Percentiles rank a stretch among this genome's conserved stretches.
Evolutionary conservation across 2,113 vertebrate genomes (phyloP).

Genomic region (Laterallus jamaicensis): DNA sequence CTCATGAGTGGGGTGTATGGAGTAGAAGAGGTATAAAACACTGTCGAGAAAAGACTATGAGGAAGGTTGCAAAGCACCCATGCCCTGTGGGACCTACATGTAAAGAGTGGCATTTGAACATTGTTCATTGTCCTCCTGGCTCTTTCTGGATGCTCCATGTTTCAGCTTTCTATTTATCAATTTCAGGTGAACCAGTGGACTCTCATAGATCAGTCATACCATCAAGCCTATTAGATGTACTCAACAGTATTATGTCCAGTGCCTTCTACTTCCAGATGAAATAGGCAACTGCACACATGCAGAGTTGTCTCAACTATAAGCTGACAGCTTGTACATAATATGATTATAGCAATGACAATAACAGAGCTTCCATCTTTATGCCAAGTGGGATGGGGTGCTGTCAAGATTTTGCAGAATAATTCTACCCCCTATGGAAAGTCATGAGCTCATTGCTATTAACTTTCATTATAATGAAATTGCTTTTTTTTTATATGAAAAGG

Average conservation of each 20-base stretch:
- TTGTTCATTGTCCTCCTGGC: fast-evolving
- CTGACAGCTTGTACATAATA: background rate
- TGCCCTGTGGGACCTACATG: background rate
- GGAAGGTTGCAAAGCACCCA: background rate
- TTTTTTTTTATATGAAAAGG: background rate
- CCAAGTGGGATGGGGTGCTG: background rate
- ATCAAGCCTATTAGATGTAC: background rate
- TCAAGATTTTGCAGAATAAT: background rate
- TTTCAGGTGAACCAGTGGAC: background rate
- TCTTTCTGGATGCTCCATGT: background rate
- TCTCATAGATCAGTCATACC: background rate
- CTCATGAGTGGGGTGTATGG: background rate
- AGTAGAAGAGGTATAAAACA: fast-evolving
- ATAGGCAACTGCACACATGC: background rate
- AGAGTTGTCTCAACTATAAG: background rate
- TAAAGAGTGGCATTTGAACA: background rate
- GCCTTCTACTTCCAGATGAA: background rate
- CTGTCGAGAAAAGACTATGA: background rate
- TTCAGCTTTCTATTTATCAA: background rate
- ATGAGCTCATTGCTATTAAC: background rate
- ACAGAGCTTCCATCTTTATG: background rate
- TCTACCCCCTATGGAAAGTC: background rate
- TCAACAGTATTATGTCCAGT: background rate
- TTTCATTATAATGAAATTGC: background rate
- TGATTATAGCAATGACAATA: background rate